Percentiles rank a stretch among this genome's conserved stretches.
These are phyloP conservation scores for Sinopyrophorus schimmeli DNA, from an alignment of 2,888 invertebrate species.

Conservation along the genomic window DNA sequence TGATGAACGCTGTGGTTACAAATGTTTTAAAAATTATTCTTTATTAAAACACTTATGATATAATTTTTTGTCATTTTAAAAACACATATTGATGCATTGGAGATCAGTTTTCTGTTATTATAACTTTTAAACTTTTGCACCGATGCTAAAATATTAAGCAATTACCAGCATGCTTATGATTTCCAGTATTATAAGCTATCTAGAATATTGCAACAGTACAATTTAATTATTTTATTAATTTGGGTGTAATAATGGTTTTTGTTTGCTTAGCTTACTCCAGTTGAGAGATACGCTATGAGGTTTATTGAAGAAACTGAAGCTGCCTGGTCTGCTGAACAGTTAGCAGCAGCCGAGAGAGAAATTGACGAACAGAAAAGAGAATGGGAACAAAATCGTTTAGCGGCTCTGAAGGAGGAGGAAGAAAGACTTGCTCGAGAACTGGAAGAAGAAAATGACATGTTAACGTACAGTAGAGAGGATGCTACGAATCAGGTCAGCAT, in stretches of 20 bases:
- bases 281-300: slow-evolving; percentile 94
- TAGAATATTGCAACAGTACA: slow-evolving; percentile 28
- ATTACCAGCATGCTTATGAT: slow-evolving; percentile 54
- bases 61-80: slow-evolving; percentile 1
- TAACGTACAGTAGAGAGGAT: slow-evolving; percentile 78
- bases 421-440: slow-evolving; percentile 62
- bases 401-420: slow-evolving; percentile 69
- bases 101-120: slow-evolving; percentile 24
- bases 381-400: slow-evolving; percentile 84
- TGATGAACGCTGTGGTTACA: no score
- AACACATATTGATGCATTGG: slow-evolving; percentile 25
- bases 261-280: slow-evolving; percentile 77
- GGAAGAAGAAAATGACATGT: slow-evolving; percentile 65
- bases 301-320: slow-evolving; percentile 86
- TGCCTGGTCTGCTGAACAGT: slow-evolving; percentile 81
- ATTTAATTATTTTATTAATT: no score
- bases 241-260: slow-evolving; percentile 1
- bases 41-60: not conserved
- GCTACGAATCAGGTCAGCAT: slow-evolving; percentile 84
- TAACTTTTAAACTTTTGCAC: slow-evolving; percentile 44
- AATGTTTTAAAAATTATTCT: no score
- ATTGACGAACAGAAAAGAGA: slow-evolving; percentile 83
- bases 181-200: slow-evolving; percentile 13
- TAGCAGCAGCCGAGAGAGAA: slow-evolving; percentile 86
- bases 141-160: slow-evolving; percentile 49